A percentile compares a stretch with the other conserved stretches of the same genome.
phyloP scores from a whole-genome alignment of 2,113 vertebrate species.

The Chionis minor region DNA sequence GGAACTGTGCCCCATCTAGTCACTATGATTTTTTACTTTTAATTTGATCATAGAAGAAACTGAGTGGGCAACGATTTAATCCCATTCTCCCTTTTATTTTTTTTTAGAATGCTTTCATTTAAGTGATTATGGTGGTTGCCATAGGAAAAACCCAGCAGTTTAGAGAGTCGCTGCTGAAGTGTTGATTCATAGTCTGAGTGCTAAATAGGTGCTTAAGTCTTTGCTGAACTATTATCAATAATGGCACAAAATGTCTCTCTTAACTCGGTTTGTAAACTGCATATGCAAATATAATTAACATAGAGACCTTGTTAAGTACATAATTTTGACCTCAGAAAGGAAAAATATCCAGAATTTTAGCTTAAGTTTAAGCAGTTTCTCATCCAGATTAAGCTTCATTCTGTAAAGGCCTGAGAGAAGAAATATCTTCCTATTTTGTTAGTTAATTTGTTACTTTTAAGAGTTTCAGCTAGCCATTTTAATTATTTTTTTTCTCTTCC shows the following conservation, averaged over 20 bases:
- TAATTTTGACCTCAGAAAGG: neutral
- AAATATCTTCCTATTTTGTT: neutral
- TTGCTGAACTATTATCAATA: constrained; percentile 26
- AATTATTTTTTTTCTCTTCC: neutral
- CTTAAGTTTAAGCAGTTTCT: neutral
- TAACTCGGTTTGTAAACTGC: constrained; percentile 37
- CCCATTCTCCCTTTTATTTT: neutral
- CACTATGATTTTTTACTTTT: neutral
- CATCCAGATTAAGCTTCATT: neutral
- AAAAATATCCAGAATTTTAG: neutral
- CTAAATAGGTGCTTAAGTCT: constrained; percentile 48
- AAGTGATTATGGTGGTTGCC: constrained; percentile 8
- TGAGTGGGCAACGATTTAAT: neutral
- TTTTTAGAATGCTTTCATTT: neutral
- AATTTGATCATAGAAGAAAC: neutral
- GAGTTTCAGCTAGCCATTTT: neutral
- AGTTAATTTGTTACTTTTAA: neutral
- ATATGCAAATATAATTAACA: neutral
- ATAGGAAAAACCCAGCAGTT: constrained; percentile 2
- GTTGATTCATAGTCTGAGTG: constrained; percentile 31
- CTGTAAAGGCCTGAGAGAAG: neutral
- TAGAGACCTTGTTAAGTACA: neutral
- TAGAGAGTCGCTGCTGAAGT: neutral
- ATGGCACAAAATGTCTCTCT: constrained; percentile 31
- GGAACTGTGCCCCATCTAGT: neutral